Base-by-base conservation (phyloP, 2,888 invertebrate species). In the Polydrusus tereticollis region DNA sequence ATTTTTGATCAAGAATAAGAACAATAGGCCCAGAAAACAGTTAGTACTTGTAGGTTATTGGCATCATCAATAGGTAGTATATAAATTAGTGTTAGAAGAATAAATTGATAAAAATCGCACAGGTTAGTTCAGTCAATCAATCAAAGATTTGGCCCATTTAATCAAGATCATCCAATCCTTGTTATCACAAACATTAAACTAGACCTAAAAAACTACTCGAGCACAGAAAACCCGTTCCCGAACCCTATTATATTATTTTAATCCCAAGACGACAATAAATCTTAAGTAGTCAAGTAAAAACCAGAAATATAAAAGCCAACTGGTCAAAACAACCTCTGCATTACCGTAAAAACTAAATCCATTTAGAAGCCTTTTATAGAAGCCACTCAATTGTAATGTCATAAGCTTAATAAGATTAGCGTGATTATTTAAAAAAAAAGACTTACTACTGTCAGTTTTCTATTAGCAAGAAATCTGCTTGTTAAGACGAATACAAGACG, bases 371-470 rank as follows among this genome's bases (percentile, higher is more conserved):
- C 62, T 67, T 66, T 72, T 72, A 52, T 60, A 63, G 67, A 67
- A 72, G 62, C 67, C 72, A 55, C 20, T 60, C 58, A 62, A 66
- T 62, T 63, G 67, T 66, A 72, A 72, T 60, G 72, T 55, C 43
- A 43, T 72, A 72, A 72, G 62, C 62, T 62, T 72, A 72, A 72
- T 52, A 63, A 67, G 67, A 71, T 71, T 47, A 59, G 57, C 43
- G 63, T 38, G 59, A 71, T 66, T 66, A 47, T 57, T 50, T 38
- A 55, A 21, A 68, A 67, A 62, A 47, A 38, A 36, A 21, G 33
- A 62, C 36, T 64, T 38, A 64, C 63, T 64, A 50, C 50, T 21
- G 63, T 38, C 52, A 64, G 63, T 45, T 64, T 52, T 29, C 20
- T 21, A 50, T 52, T 64, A 52, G 50, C 43, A 52, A 64, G 18